Percentiles rank a stretch among this genome's conserved stretches.
Conservation (phyloP, 2,113 vertebrate genomes). For the Megaleporinus macrocephalus region DNA sequence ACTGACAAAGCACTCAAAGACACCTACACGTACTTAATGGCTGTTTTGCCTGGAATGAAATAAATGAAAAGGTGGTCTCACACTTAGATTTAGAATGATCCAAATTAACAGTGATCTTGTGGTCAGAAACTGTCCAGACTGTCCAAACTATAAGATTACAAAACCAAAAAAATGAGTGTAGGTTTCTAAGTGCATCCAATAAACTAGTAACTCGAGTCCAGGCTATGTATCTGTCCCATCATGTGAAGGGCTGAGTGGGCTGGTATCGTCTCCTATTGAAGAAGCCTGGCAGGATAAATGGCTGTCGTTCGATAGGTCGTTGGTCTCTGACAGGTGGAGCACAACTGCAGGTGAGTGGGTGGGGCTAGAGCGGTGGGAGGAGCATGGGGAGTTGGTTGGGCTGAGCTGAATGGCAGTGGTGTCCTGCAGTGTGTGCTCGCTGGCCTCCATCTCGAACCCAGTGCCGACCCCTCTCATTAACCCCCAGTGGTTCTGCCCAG, state of each 20-base stretch:
- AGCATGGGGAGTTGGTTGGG: constrained; percentile 85
- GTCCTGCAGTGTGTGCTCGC: constrained; percentile 93
- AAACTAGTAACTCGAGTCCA: not conserved
- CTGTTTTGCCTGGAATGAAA: too few species aligned
- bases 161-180: not conserved
- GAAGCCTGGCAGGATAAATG: not conserved
- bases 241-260: not conserved
- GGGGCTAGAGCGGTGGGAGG: constrained; percentile 84
- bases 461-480: constrained; percentile 81
- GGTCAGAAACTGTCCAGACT: too few species aligned
- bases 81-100: too few species aligned
- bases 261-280: constrained; percentile 7
- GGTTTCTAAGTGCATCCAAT: not conserved
- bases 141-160: too few species aligned
- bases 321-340: constrained; percentile 35
- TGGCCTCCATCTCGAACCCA: constrained; percentile 92
- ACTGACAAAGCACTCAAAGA: too few species aligned
- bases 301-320: constrained; percentile 3
- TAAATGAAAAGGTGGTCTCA: too few species aligned
- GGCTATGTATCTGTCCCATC: not conserved
- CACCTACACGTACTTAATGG: too few species aligned
- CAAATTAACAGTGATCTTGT: too few species aligned
- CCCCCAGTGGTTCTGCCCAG: constrained; percentile 75
- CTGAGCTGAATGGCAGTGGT: constrained; percentile 92
- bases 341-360: constrained; percentile 60